Conservation (phyloP, 2,113 vertebrate genomes). For the Saguinus midas region DNA sequence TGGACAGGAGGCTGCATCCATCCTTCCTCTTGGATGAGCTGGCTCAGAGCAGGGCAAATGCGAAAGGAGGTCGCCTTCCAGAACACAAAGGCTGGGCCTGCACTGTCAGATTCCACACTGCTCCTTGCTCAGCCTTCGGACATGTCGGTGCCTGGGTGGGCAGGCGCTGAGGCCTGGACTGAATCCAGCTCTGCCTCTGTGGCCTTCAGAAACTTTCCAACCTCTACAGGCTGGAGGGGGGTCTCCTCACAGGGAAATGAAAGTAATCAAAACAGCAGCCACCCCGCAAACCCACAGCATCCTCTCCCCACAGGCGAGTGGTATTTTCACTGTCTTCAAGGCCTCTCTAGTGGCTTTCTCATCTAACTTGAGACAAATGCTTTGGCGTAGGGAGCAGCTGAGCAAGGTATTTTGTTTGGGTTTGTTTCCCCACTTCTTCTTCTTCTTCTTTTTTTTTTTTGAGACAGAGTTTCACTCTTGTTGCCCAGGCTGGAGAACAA, state of each 20-base stretch:
- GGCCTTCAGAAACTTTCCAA: background rate
- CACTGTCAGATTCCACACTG: background rate
- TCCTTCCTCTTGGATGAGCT: background rate
- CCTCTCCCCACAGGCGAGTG: background rate
- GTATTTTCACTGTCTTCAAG: background rate
- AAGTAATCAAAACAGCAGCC: accelerated
- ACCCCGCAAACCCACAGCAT: accelerated
- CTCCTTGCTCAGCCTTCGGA: accelerated
- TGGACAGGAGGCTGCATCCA: accelerated
- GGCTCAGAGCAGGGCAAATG: accelerated
- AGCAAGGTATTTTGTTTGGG: background rate
- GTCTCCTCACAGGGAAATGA: background rate
- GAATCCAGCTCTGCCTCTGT: background rate
- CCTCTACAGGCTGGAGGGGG: background rate
- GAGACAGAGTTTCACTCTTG: no score
- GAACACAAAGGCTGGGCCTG: background rate
- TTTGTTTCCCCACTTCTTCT: background rate
- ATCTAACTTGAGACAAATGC: background rate
- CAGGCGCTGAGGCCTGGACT: background rate
- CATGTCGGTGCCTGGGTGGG: background rate
- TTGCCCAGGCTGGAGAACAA: no score
- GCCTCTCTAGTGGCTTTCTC: background rate
- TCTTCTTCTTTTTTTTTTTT: no score
- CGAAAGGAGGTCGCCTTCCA: background rate
- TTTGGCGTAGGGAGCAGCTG: accelerated